Evolutionary conservation across 2,113 vertebrate genomes (phyloP).

Genomic region (Menidia beryllina): DNA sequence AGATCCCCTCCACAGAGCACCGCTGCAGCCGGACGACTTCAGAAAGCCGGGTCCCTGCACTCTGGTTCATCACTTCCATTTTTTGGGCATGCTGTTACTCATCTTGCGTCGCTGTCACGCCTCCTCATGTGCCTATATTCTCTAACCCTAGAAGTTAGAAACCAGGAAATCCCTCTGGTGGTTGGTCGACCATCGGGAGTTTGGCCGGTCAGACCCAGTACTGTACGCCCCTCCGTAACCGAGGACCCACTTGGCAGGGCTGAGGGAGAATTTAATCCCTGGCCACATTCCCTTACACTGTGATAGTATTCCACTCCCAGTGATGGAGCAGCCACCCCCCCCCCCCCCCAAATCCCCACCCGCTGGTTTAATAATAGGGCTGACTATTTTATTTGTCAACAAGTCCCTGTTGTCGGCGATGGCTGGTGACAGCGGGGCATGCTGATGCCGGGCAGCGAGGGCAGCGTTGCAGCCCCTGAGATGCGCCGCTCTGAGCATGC

Average conservation of each 20-base stretch:
- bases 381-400: slow-evolving; percentile 53
- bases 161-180: slow-evolving; percentile 2
- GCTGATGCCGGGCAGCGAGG: slow-evolving; percentile 33
- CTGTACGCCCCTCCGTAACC: slow-evolving; percentile 34
- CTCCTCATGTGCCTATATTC: not conserved
- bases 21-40: not conserved
- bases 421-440: slow-evolving; percentile 52
- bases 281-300: slow-evolving; percentile 16
- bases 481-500: not conserved
- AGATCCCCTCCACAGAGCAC: slow-evolving; percentile 23
- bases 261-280: slow-evolving; percentile 49
- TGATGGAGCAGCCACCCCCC: slow-evolving; percentile 23
- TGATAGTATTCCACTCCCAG: slow-evolving; percentile 48
- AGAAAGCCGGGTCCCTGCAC: too few relatives aligned
- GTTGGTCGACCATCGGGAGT: slow-evolving; percentile 18
- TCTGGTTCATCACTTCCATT: slow-evolving; percentile 10
- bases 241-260: slow-evolving; percentile 25
- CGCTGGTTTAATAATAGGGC: slow-evolving; percentile 73
- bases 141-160: slow-evolving; percentile 21
- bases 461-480: slow-evolving; percentile 35
- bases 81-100: not conserved
- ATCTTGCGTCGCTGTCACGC: not conserved
- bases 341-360: too few relatives aligned
- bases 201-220: not conserved
- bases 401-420: slow-evolving; percentile 38